phyloP scores from a whole-genome alignment of 92 coral and sea anemone species.

The Scolanthus callimorphus region DNA sequence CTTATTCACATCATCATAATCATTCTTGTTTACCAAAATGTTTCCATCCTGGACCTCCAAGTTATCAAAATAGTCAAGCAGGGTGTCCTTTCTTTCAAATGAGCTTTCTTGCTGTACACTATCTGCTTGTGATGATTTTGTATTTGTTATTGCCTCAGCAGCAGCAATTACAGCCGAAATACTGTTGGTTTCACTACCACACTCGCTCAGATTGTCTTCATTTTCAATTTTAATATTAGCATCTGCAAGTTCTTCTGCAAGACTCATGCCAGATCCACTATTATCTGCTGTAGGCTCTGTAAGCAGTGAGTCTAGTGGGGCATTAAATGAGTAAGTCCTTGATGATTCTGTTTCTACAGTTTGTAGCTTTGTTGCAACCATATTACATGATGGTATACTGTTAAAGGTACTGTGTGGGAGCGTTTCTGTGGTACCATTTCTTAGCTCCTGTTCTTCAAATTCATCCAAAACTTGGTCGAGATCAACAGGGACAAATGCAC shows the following conservation, averaged over 20 bases:
- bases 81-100: background rate
- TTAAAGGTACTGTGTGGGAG: background rate
- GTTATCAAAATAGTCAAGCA: background rate
- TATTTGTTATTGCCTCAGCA: conserved; percentile 67
- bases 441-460: conserved; percentile 79
- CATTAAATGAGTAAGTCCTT: conserved; percentile 27
- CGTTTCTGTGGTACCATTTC: background rate
- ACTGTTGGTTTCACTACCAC: conserved; percentile 48
- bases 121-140: background rate
- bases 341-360: background rate
- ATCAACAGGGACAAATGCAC: conserved; percentile 94
- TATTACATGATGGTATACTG: background rate
- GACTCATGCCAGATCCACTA: conserved; percentile 1
- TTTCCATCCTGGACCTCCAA: background rate
- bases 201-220: conserved; percentile 23
- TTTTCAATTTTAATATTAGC: background rate
- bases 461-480: conserved; percentile 93
- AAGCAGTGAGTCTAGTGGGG: conserved; percentile 26
- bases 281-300: conserved; percentile 4
- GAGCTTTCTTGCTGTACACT: background rate
- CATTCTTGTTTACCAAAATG: background rate
- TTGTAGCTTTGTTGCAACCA: background rate
- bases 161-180: conserved; percentile 70
- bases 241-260: conserved; percentile 34
- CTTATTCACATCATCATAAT: background rate